Evolutionary conservation across 1,140 invertebrate species (phyloP).

Genomic region (Aphidius gifuensis): DNA sequence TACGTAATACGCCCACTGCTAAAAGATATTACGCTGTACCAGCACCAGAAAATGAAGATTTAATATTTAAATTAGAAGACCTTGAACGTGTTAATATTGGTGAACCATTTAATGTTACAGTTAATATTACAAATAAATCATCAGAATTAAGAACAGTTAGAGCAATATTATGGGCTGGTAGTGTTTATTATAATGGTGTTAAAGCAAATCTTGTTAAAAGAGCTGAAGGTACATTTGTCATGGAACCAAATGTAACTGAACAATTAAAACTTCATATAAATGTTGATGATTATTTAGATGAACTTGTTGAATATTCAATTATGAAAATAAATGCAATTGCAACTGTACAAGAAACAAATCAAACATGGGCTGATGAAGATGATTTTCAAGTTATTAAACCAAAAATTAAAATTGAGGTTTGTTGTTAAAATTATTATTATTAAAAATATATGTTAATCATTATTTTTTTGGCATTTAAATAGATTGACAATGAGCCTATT

Average conservation of each 20-base stretch:
- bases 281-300: slow-evolving; percentile 66
- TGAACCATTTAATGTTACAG: slow-evolving; percentile 63
- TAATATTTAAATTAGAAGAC: slow-evolving; percentile 67
- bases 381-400: slow-evolving; percentile 73
- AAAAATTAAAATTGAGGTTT: slow-evolving; percentile 63
- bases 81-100: slow-evolving; percentile 68
- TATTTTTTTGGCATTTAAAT: slow-evolving; percentile 11
- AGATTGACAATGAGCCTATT: slow-evolving; percentile 60
- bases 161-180: slow-evolving; percentile 63
- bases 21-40: slow-evolving; percentile 65
- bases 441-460: neutral
- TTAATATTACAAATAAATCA: slow-evolving; percentile 67
- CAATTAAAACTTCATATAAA: slow-evolving; percentile 59
- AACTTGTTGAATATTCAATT: slow-evolving; percentile 72
- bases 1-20: slow-evolving; percentile 61
- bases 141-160: slow-evolving; percentile 61
- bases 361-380: slow-evolving; percentile 73
- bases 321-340: slow-evolving; percentile 72
- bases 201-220: slow-evolving; percentile 67
- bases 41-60: slow-evolving; percentile 59
- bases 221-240: slow-evolving; percentile 61
- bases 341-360: slow-evolving; percentile 68
- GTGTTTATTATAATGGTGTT: slow-evolving; percentile 77
- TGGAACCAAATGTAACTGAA: slow-evolving; percentile 63
- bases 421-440: neutral